Evolutionary conservation across 2,888 invertebrate species (phyloP).

Genomic region (Dioctria rufipes): DNA sequence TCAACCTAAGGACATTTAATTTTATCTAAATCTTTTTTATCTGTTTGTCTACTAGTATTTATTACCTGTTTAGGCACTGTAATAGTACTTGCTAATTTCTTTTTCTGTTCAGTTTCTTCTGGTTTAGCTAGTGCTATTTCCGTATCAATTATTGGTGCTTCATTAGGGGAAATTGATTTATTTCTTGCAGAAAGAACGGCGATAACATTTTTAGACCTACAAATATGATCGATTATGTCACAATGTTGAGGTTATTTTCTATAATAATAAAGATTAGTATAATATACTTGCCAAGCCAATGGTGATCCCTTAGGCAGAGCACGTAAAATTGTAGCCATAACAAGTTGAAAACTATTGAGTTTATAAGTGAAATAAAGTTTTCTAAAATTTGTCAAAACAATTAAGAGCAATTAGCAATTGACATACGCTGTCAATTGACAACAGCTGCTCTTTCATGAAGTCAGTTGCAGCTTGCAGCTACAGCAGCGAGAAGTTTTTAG

Average conservation of each 20-base stretch:
- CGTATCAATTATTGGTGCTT: constrained; percentile 67
- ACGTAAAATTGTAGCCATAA: constrained; percentile 55
- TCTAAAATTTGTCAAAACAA: too few relatives aligned
- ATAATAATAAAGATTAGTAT: not conserved
- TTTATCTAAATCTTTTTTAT: not conserved
- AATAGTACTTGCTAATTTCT: constrained; percentile 68
- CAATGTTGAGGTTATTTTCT: not conserved
- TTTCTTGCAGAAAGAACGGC: constrained; percentile 46
- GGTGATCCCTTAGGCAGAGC: constrained; percentile 32
- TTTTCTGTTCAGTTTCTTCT: constrained; percentile 67
- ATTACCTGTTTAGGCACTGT: constrained; percentile 66
- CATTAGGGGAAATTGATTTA: constrained; percentile 60
- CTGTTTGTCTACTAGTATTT: not conserved
- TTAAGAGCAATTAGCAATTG: too few relatives aligned
- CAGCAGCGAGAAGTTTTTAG: too few relatives aligned
- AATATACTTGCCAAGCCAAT: constrained; percentile 43
- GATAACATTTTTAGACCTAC: constrained; percentile 55
- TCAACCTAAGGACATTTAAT: constrained; percentile 74
- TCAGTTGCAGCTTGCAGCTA: too few relatives aligned
- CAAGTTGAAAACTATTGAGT: not conserved
- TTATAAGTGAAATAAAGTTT: too few relatives aligned
- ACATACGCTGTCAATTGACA: too few relatives aligned
- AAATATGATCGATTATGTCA: constrained; percentile 17
- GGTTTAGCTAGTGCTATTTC: constrained; percentile 66
- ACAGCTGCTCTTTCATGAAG: too few relatives aligned